Percentiles rank a stretch among this genome's conserved stretches.
Evolutionary conservation across 53 echinoderm and acorn worm genomes (phyloP).

Genomic region (Henricia sp.): DNA sequence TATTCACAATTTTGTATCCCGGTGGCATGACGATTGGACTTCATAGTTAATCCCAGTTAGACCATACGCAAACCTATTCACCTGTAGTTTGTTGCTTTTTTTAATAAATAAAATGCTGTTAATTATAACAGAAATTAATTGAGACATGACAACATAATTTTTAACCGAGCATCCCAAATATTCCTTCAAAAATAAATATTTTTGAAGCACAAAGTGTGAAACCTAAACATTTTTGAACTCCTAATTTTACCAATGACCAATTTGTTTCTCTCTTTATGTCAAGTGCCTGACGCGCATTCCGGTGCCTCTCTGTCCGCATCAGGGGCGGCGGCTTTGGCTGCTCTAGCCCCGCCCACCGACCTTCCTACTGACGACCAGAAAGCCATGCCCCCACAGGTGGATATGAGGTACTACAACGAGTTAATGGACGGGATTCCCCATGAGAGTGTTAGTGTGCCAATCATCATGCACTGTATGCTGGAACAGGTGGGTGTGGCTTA

Average conservation of each 20-base stretch:
- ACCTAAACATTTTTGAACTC: neutral
- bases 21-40: too few species aligned
- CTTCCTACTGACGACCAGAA: slow-evolving; percentile 61
- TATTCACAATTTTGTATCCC: too few species aligned
- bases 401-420: slow-evolving; percentile 87
- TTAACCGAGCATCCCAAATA: too few species aligned
- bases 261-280: neutral
- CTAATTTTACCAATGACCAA: neutral
- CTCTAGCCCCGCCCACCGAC: slow-evolving; percentile 36
- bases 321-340: slow-evolving; percentile 51
- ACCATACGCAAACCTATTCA: too few species aligned
- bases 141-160: too few species aligned
- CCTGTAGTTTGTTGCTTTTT: too few species aligned
- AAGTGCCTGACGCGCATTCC: slow-evolving; percentile 78
- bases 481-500: slow-evolving; percentile 87
- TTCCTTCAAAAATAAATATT: too few species aligned
- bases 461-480: slow-evolving; percentile 97
- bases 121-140: too few species aligned
- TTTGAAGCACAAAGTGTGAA: neutral
- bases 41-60: too few species aligned
- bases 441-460: slow-evolving; percentile 91
- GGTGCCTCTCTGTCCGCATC: slow-evolving; percentile 49
- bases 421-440: slow-evolving; percentile 88
- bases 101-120: too few species aligned
- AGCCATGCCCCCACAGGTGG: slow-evolving; percentile 66